Percentiles rank a stretch among this genome's conserved stretches.
These are phyloP conservation scores for Bothrops jararaca DNA, from an alignment of 2,113 vertebrate species.

Conservation along the genomic window DNA sequence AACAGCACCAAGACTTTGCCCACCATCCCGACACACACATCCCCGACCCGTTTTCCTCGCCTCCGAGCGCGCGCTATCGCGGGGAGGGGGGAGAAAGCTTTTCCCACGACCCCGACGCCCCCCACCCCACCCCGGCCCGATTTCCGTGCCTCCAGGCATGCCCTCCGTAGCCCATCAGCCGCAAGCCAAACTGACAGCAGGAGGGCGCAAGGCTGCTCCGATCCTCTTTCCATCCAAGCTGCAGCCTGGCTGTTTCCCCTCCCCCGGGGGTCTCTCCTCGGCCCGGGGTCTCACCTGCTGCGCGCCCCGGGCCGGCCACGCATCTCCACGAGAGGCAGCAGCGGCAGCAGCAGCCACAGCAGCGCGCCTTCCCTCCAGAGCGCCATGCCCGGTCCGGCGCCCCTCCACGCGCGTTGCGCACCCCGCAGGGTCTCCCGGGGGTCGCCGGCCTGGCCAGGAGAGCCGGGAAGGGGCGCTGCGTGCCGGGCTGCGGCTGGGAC, in stretches of 20 bases:
- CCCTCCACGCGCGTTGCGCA: too few species aligned
- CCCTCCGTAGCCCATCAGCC: too few species aligned
- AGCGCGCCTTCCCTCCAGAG: neutral
- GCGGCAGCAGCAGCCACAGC: neutral
- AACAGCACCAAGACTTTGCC: too few species aligned
- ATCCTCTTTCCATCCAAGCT: neutral
- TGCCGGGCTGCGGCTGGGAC: neutral
- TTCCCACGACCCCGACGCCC: neutral
- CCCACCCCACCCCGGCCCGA: too few species aligned
- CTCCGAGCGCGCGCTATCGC: too few species aligned
- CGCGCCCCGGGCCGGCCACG: neutral
- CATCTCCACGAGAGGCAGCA: neutral
- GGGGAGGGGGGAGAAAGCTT: neutral
- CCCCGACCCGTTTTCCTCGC: too few species aligned
- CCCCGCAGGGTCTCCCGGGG: too few species aligned
- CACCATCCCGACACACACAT: too few species aligned
- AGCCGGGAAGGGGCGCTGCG: neutral
- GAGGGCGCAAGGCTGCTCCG: too few species aligned
- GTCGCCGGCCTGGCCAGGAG: neutral
- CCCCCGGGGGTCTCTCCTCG: neutral
- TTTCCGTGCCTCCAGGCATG: too few species aligned
- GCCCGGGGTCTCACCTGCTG: neutral
- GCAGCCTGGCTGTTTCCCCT: neutral
- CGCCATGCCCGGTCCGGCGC: neutral
- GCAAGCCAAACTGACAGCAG: too few species aligned